Conservation (phyloP, 2,888 invertebrate species). For the Acanthoscelides obtectus region DNA sequence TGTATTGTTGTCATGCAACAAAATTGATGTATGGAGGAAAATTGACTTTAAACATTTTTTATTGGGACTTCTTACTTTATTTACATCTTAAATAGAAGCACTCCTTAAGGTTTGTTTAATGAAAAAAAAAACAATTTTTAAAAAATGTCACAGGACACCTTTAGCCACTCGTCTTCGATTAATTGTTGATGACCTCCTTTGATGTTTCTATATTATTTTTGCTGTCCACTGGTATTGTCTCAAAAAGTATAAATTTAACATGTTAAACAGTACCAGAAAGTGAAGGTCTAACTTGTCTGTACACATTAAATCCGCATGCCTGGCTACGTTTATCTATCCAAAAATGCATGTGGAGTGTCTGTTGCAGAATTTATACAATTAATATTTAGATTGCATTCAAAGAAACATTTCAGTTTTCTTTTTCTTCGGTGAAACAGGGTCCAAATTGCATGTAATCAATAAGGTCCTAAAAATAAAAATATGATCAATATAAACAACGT, state of each 20-base stretch:
- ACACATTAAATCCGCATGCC: conserved; percentile 68
- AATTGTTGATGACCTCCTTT: no score
- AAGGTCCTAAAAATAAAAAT: neutral
- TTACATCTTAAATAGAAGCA: no score
- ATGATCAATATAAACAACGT: neutral
- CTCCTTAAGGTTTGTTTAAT: no score
- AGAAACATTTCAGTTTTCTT: neutral
- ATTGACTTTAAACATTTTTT: no score
- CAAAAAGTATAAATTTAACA: neutral
- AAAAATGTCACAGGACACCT: no score
- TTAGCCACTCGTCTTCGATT: no score
- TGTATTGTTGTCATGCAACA: no score
- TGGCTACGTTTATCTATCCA: conserved; percentile 83
- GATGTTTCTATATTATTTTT: no score
- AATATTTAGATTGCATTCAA: neutral
- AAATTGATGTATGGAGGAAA: no score
- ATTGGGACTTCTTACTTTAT: no score
- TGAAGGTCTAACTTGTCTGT: conserved; percentile 65
- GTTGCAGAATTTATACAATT: neutral
- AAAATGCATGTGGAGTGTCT: conserved; percentile 65
- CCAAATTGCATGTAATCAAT: neutral
- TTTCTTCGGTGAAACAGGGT: neutral
- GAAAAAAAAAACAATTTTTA: no score
- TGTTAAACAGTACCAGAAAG: conserved; percentile 48
- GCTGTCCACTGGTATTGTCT: no score